phyloP scores from a whole-genome alignment of 2,113 vertebrate genomes.

The Cynocephalus volans region DNA sequence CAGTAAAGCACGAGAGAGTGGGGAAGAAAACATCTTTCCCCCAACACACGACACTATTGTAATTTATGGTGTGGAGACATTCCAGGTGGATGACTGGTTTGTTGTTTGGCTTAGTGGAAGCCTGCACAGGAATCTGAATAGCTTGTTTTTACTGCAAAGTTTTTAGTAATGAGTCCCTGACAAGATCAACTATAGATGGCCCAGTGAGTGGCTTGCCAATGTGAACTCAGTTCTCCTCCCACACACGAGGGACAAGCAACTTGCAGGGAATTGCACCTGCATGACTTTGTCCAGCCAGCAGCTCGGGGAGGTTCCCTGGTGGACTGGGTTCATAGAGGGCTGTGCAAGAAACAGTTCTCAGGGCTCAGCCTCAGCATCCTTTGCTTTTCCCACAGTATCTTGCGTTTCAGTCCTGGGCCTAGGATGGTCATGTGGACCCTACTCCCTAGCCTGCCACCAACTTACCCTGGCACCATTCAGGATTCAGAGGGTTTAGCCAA shows the following conservation, averaged over 20 bases:
- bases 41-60: not conserved
- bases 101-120: slow-evolving; percentile 48
- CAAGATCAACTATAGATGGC: not conserved
- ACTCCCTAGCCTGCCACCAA: not conserved
- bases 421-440: not conserved
- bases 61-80: slow-evolving; percentile 68
- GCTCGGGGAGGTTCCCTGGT: no score
- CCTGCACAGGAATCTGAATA: slow-evolving; percentile 50
- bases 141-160: not conserved
- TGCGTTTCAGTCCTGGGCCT: not conserved
- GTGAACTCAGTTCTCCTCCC: slow-evolving; percentile 43
- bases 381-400: not conserved
- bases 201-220: not conserved
- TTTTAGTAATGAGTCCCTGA: slow-evolving; percentile 68
- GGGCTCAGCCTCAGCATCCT: not conserved
- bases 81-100: slow-evolving; percentile 66
- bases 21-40: slow-evolving; percentile 7
- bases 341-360: not conserved
- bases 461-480: not conserved
- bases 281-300: not conserved
- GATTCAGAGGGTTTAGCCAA: not conserved
- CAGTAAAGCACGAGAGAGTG: slow-evolving; percentile 34
- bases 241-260: not conserved
- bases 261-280: not conserved
- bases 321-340: not conserved